A percentile compares a stretch with the other conserved stretches of the same genome.
phyloP scores from a whole-genome alignment of 2,113 vertebrate species.

The Poicephalus meyeri region DNA sequence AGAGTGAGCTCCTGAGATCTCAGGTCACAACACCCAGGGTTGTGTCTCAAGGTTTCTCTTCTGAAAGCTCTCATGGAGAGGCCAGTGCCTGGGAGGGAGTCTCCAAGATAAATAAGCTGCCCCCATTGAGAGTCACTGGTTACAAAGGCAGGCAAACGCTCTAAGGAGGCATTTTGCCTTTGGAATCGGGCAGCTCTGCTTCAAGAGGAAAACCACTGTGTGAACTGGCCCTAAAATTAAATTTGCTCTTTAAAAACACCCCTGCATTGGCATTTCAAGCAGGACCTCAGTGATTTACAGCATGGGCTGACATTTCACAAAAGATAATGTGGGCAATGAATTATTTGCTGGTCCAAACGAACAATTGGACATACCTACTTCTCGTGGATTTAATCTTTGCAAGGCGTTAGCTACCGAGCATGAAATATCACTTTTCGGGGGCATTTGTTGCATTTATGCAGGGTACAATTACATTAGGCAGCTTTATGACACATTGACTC shows the following conservation, averaged over 20 bases:
- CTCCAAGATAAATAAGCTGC: not conserved
- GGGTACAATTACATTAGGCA: constrained; percentile 58
- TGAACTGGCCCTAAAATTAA: constrained; percentile 10
- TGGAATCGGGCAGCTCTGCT: not conserved
- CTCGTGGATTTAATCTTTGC: constrained; percentile 45
- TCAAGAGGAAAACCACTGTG: not conserved
- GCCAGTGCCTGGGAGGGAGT: not conserved
- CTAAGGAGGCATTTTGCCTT: not conserved
- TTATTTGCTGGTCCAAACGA: constrained; percentile 58
- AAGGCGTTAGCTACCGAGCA: constrained; percentile 43
- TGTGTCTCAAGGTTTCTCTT: not conserved
- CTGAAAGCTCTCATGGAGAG: not conserved
- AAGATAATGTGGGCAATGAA: constrained; percentile 57
- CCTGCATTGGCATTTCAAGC: not conserved
- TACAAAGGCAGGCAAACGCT: not conserved
- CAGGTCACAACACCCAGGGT: not conserved
- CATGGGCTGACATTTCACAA: not conserved
- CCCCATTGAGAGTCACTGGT: not conserved
- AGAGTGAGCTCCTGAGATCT: not conserved
- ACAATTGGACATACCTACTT: constrained; percentile 65
- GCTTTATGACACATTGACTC: constrained; percentile 55
- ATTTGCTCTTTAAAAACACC: constrained; percentile 1
- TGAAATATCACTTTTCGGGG: constrained; percentile 50
- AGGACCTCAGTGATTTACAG: constrained; percentile 27
- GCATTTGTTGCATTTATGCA: constrained; percentile 57